Evolutionary conservation across 2,113 vertebrate genomes (phyloP).

Genomic region (Chaetura pelagica): DNA sequence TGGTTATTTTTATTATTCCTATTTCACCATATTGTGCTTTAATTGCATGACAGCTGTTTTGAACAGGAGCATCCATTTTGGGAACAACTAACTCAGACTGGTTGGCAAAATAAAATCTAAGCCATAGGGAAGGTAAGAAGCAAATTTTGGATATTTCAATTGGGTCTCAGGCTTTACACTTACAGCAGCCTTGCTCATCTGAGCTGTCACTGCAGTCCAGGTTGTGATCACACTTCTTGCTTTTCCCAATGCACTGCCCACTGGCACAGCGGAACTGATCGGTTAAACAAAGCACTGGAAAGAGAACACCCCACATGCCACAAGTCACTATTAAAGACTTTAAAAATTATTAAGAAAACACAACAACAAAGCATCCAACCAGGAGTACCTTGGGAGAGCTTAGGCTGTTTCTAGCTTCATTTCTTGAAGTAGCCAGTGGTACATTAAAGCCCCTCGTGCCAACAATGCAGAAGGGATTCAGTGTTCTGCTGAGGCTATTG

Average conservation of each 20-base stretch:
- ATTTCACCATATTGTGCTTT: neutral
- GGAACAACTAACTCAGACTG: neutral
- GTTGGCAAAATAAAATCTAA: neutral
- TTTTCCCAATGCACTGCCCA: conserved; percentile 93
- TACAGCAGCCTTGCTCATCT: conserved; percentile 94
- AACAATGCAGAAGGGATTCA: neutral
- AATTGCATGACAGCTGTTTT: neutral
- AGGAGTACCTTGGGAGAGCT: neutral
- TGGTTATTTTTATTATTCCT: neutral
- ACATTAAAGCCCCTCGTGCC: neutral
- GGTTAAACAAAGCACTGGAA: conserved; percentile 84
- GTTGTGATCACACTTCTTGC: conserved; percentile 95
- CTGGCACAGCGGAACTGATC: conserved; percentile 93
- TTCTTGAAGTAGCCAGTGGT: neutral
- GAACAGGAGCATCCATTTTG: neutral
- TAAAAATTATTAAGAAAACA: neutral
- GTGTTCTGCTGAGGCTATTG: neutral
- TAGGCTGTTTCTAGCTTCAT: neutral
- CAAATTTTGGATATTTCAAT: neutral
- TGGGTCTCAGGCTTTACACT: conserved; percentile 67
- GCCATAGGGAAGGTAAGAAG: neutral
- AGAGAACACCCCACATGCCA: neutral
- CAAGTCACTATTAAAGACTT: neutral
- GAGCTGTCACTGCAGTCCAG: conserved; percentile 93
- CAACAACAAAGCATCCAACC: neutral